Conservation (phyloP, 2,888 invertebrate genomes). For the Atethmia centrago region DNA sequence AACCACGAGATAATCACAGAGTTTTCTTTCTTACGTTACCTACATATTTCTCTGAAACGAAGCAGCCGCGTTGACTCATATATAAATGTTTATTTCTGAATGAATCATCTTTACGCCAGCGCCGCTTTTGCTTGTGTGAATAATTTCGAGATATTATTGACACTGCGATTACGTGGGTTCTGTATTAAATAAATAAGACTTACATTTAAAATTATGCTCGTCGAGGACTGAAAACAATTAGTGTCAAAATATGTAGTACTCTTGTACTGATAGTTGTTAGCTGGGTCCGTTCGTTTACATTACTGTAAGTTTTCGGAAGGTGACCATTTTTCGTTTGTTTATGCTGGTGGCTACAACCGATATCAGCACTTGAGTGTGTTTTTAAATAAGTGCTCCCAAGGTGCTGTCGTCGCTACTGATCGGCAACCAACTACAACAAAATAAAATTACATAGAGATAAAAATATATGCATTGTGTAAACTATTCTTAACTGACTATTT, state of each 20-base stretch:
- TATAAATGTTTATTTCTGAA: slow-evolving; percentile 71
- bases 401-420: not conserved
- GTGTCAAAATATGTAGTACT: not conserved
- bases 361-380: not conserved
- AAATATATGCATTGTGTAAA: no score
- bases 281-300: not conserved
- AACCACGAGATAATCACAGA: slow-evolving; percentile 28
- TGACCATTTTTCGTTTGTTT: not conserved
- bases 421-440: no score
- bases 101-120: slow-evolving; percentile 71
- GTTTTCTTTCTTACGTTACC: slow-evolving; percentile 51
- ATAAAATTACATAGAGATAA: no score
- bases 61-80: slow-evolving; percentile 67
- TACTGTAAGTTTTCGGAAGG: not conserved
- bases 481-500: no score
- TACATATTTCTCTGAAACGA: slow-evolving; percentile 60
- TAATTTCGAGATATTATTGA: slow-evolving; percentile 66
- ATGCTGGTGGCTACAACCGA: not conserved
- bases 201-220: slow-evolving; percentile 5
- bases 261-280: not conserved
- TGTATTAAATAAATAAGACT: slow-evolving; percentile 29
- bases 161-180: slow-evolving; percentile 43
- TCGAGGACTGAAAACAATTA: not conserved
- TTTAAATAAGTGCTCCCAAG: not conserved
- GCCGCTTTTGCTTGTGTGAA: slow-evolving; percentile 66